phyloP scores from a whole-genome alignment of 2,797 vertebrate species.

The Labeo calbasu region DNA sequence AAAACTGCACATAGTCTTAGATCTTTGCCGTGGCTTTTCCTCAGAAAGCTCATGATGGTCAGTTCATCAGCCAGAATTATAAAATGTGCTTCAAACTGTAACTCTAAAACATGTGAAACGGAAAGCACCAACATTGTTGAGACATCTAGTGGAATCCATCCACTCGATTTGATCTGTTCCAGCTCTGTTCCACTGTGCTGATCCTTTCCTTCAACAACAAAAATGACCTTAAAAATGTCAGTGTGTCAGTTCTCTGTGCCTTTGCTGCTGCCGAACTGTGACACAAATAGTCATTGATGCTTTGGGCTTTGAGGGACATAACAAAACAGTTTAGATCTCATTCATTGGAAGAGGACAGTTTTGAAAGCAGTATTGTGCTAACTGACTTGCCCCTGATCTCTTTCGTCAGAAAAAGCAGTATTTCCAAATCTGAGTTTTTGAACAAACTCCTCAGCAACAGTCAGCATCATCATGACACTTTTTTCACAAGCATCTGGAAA shows the following conservation, averaged over 20 bases:
- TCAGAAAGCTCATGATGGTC: slow-evolving; percentile 21
- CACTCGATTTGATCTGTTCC: slow-evolving; percentile 71
- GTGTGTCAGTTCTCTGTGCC: slow-evolving; percentile 82
- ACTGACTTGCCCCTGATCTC: neutral
- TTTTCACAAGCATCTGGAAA: neutral
- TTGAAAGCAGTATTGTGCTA: neutral
- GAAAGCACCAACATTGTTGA: neutral
- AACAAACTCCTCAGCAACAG: slow-evolving; percentile 18
- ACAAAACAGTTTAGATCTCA: slow-evolving; percentile 71
- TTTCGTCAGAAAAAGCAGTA: neutral
- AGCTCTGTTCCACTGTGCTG: slow-evolving; percentile 73
- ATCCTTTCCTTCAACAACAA: slow-evolving; percentile 77
- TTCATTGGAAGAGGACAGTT: neutral
- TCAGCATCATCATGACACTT: neutral
- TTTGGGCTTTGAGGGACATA: slow-evolving; percentile 78
- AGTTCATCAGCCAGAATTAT: slow-evolving; percentile 5
- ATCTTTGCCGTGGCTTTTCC: neutral
- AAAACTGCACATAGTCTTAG: neutral
- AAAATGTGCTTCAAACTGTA: neutral
- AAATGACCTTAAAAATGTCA: slow-evolving; percentile 77
- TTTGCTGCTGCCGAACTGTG: slow-evolving; percentile 69
- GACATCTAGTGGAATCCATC: slow-evolving; percentile 53
- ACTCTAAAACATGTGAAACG: neutral
- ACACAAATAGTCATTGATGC: slow-evolving; percentile 65
- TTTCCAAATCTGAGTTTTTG: neutral